Percentiles rank a stretch among this genome's conserved stretches.
Evolutionary conservation across 2,888 invertebrate genomes (phyloP).

Genomic region (Schizotus pectinicornis): DNA sequence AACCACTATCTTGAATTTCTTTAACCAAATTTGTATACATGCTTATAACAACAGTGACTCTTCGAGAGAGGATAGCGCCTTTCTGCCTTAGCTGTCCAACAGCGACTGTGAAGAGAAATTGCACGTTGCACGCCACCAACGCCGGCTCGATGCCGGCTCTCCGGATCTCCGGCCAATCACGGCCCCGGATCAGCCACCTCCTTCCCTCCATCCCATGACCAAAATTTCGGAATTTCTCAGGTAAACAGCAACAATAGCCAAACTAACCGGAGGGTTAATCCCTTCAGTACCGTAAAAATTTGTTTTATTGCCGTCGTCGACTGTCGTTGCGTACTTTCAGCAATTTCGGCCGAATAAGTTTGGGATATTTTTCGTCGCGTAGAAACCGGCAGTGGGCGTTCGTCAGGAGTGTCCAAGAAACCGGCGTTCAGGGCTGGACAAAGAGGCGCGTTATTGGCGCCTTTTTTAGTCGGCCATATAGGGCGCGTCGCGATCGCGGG

Average conservation of each 20-base stretch:
- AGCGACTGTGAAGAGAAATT: conserved; percentile 42
- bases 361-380: conserved; percentile 15
- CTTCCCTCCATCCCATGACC: background rate
- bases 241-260: background rate
- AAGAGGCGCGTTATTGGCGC: background rate
- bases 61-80: conserved; percentile 47
- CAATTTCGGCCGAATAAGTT: background rate
- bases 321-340: conserved; percentile 26
- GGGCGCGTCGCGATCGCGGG: no score
- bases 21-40: conserved; percentile 59
- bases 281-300: background rate
- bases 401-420: conserved; percentile 1
- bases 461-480: no score
- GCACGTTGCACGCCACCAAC: conserved; percentile 25
- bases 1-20: conserved; percentile 57
- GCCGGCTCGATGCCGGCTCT: conserved; percentile 29
- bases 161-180: conserved; percentile 8
- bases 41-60: conserved; percentile 43
- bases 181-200: conserved; percentile 2
- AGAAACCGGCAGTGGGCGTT: conserved; percentile 3
- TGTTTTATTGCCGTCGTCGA: background rate
- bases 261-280: no score
- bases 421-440: conserved; percentile 8
- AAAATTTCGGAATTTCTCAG: background rate
- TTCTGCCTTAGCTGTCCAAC: conserved; percentile 48